Percentiles rank a stretch among this genome's conserved stretches.
Conservation (phyloP, 23 tunicate genomes). For the Halocynthia roretzi region DNA sequence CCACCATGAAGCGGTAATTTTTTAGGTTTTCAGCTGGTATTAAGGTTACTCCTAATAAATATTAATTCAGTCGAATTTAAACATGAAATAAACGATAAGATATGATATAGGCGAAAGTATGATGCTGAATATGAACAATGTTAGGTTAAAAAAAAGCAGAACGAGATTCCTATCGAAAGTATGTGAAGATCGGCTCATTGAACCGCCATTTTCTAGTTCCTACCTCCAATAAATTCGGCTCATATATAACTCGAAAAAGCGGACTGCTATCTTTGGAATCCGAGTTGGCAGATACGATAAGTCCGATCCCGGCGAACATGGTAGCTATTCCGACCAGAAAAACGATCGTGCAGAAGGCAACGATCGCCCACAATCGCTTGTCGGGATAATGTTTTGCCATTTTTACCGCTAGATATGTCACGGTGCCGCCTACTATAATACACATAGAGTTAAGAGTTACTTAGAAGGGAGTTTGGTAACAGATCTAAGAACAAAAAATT, state of each 20-base stretch:
- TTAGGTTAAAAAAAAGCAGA: no score
- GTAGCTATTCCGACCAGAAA: constrained; percentile 12
- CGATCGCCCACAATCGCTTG: constrained; percentile 24
- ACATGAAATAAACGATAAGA: no score
- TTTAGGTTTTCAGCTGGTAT: no score
- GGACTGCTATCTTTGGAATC: neutral
- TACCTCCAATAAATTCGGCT: constrained; percentile 11
- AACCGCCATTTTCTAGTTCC: neutral
- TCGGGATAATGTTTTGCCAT: constrained; percentile 22
- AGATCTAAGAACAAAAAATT: no score
- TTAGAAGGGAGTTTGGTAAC: no score
- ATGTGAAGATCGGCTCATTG: no score
- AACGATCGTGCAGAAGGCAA: constrained; percentile 7
- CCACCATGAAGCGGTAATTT: no score
- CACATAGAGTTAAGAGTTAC: neutral
- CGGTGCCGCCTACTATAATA: constrained; percentile 10
- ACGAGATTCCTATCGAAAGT: no score
- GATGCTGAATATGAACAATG: no score
- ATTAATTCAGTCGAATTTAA: no score
- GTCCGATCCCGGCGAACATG: constrained; percentile 6
- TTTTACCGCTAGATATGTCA: constrained; percentile 13
- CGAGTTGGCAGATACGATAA: neutral
- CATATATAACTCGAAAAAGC: neutral
- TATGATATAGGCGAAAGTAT: no score
- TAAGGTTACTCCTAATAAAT: no score